A percentile compares a stretch with the other conserved stretches of the same genome.
phyloP scores from a whole-genome alignment of 2,113 vertebrate species.

The Machaerirhynchus nigripectus region DNA sequence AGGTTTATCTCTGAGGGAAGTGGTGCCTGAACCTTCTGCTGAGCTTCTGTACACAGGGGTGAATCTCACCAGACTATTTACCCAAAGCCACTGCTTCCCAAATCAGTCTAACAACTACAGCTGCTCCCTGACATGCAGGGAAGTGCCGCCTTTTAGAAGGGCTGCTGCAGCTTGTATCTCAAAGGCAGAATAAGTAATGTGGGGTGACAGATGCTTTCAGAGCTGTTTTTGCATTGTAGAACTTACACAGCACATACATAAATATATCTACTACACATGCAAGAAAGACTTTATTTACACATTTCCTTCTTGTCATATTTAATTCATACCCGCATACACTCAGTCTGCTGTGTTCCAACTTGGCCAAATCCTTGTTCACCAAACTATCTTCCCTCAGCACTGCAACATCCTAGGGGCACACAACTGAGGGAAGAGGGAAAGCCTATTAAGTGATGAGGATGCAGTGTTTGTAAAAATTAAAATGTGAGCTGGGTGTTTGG shows the following conservation, averaged over 20 bases:
- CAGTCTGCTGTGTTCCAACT: neutral
- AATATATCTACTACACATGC: constrained; percentile 18
- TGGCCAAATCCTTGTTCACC: constrained; percentile 36
- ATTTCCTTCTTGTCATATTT: constrained; percentile 57
- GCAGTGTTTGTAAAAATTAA: constrained; percentile 59
- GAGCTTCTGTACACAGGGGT: neutral
- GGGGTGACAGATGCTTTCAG: constrained; percentile 53
- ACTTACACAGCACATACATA: constrained; percentile 42
- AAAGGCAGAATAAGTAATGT: constrained; percentile 41
- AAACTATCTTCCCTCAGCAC: constrained; percentile 54
- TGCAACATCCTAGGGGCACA: constrained; percentile 37
- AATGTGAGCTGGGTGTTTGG: constrained; percentile 43
- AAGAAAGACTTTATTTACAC: constrained; percentile 55
- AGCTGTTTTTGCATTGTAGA: constrained; percentile 41
- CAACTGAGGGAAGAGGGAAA: constrained; percentile 38
- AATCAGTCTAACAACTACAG: neutral
- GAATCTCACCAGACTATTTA: neutral
- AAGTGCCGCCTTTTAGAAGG: neutral
- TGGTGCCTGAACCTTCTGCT: neutral
- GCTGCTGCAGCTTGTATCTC: constrained; percentile 4
- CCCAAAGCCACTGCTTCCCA: neutral
- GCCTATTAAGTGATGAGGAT: constrained; percentile 52
- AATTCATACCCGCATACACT: neutral
- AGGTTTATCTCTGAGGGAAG: neutral
- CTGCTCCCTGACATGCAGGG: constrained; percentile 6